Evolutionary conservation across 2,797 vertebrate species (phyloP), one percentile per base, ranked within the genome.

Genomic region (Xiphophorus birchmanni): DNA sequence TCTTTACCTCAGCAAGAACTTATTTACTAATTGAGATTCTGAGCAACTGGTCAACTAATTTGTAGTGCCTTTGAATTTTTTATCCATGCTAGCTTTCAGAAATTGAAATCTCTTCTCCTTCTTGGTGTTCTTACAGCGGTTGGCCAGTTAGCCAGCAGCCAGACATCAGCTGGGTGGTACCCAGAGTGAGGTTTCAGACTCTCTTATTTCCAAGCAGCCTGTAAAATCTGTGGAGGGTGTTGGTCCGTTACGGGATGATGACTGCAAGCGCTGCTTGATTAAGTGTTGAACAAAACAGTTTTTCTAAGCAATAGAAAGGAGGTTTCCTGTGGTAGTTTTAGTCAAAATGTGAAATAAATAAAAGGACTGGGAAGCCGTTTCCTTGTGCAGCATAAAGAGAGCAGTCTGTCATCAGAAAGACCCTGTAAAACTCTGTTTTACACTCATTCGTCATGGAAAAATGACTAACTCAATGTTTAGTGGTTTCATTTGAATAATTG

Each of bases 401-500:
- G 78, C 69, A 32, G 48, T 82, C 74, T 83, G 82, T 90, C 81
- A 82, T 80, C 73, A 75, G 5, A 84, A 50, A 52, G 76, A 18
- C 35, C 69, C 58, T 56, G 63, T 82, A 80, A 92, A 83, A 80
- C 75, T 78, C 35, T 65, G 15, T 73, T 81, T 80, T 60, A 78
- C 74, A 75, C 80, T 73, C 35, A 32, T 45, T 47, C 76, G 73
- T 60, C 50, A 17, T 32, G 77, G 32, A 78, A 73, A 73, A 86
- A 87, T 72, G 47, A 44, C 78, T 47, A 35, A 75, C 56, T 77
- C 87, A 42, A 75, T 75, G 84, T 84, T 79, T 80, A 85, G 84
- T 77, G 74, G 37, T 87, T 87, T 88, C 56, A 71, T 81, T 50
- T 50, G 73, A 79, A 84, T 83, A 75, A 75, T 80, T 89, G 85